Base-by-base conservation (phyloP, 2,888 invertebrate species). In the Temnothorax ravouxi region DNA sequence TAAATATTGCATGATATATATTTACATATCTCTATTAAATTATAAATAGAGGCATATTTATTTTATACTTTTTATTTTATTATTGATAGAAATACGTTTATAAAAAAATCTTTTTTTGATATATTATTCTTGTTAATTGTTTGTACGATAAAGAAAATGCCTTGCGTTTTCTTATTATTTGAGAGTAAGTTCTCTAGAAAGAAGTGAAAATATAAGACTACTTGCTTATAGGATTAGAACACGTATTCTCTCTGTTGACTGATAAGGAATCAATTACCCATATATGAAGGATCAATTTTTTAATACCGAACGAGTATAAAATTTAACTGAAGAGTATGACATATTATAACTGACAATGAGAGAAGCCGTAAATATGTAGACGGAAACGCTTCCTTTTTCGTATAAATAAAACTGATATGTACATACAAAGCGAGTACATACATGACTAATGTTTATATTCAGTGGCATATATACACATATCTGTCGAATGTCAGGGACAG, bases 401-500 rank as follows among this genome's bases (percentile, higher is more conserved):
- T 44, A 67, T 52, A 25, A 72, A 79, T 79, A 67, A 66, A 66
- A 77, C 47, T 67, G 41, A 77, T 52, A 67, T 18, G 25, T 52
- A 67, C 13, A n/a, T 13, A 29, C 18, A 61, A 77, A 77, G 52
- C 64, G 44, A 75, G 6, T 44, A 41, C 15, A 71, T 50, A 38
- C 25, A 34, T 81, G 81, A 76, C 41, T 74, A 81, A 81, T 54
- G 5, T 21, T 5, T 15, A 21, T 56, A 61, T 15, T 15, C 15
- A 34, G 54, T 64, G 81, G 44, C 54, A 50, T 29, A 72, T 11
- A 47, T 88, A 82, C 87, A 82, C 83, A 34, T 34, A 34, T 34
- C 34, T 34, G 44, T 61, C 74, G 86, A 92, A 92, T 92, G 92
- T 92, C 92, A 92, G 86, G 92, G 91, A 90, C 91, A 91, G 79